Conservation (phyloP, 1,140 invertebrate species). For the Magallana angulata region DNA sequence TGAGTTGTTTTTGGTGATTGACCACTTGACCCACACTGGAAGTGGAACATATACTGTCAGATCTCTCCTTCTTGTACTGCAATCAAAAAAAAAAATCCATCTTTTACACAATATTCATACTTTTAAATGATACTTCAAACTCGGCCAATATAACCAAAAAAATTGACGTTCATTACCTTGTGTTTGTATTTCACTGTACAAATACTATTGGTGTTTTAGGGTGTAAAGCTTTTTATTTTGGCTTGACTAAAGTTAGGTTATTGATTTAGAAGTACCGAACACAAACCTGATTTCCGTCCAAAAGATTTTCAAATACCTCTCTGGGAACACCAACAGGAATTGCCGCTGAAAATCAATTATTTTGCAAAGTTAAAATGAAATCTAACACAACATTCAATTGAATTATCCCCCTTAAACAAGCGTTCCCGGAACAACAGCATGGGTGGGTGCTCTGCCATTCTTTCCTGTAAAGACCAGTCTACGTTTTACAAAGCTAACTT, state of each 20-base stretch:
- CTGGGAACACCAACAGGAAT: background rate
- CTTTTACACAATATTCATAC: background rate
- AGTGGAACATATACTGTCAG: constrained; percentile 32
- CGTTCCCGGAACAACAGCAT: background rate
- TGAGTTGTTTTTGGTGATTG: constrained; percentile 14
- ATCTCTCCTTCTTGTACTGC: constrained; percentile 31
- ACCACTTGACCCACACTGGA: constrained; percentile 2
- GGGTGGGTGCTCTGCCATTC: background rate
- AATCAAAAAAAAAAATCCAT: background rate
- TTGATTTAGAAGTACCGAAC: background rate
- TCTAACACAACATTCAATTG: background rate
- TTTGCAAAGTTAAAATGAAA: too few species aligned
- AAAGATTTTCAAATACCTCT: background rate
- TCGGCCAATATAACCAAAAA: too few species aligned
- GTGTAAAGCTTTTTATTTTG: too few species aligned
- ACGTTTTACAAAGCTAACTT: too few species aligned
- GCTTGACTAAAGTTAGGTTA: too few species aligned
- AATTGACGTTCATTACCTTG: too few species aligned
- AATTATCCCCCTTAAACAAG: background rate
- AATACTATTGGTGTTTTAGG: too few species aligned
- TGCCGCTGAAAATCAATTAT: background rate
- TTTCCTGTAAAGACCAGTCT: too few species aligned
- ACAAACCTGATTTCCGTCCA: constrained; percentile 4
- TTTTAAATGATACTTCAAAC: background rate
- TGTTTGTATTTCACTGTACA: too few species aligned